A percentile compares a stretch with the other conserved stretches of the same genome.
Conservation (phyloP, 2,888 invertebrate species). For the Drosophila nr. fundita region DNA sequence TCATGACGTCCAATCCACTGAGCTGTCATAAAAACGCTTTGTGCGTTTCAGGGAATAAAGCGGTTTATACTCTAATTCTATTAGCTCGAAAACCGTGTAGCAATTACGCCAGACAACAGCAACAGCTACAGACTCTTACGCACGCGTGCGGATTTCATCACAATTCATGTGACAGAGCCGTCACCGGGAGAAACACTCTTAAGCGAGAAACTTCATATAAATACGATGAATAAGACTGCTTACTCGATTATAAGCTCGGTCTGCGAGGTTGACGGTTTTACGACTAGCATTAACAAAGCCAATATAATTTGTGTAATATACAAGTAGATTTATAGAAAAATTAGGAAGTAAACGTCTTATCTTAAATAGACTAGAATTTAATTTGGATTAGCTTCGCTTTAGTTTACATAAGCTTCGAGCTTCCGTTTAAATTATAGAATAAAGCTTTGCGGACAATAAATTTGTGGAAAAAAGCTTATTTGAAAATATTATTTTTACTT, state of each 20-base stretch:
- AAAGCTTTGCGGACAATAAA: neutral
- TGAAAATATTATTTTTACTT: neutral
- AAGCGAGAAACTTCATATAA: constrained; percentile 1
- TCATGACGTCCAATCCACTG: constrained; percentile 60
- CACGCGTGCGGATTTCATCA: constrained; percentile 36
- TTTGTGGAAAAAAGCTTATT: neutral
- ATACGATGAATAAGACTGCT: constrained; percentile 11
- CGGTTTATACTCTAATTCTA: constrained; percentile 77
- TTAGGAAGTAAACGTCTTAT: neutral
- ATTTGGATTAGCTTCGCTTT: neutral
- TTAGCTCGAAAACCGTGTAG: constrained; percentile 70
- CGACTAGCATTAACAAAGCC: constrained; percentile 37
- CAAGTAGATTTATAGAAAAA: constrained; percentile 32
- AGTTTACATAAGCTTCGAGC: neutral
- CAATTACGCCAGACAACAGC: constrained; percentile 62
- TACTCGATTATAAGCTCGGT: constrained; percentile 12
- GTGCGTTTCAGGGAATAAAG: constrained; percentile 65
- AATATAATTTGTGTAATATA: constrained; percentile 36
- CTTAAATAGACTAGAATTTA: neutral
- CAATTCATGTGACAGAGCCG: constrained; percentile 34
- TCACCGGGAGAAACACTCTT: constrained; percentile 17
- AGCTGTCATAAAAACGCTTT: constrained; percentile 71
- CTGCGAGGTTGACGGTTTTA: constrained; percentile 27
- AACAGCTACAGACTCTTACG: constrained; percentile 24
- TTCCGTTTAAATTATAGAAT: neutral